A percentile compares a stretch with the other conserved stretches of the same genome.
Evolutionary conservation across 2,888 invertebrate species (phyloP).

Genomic region (Cheilosia urbana): DNA sequence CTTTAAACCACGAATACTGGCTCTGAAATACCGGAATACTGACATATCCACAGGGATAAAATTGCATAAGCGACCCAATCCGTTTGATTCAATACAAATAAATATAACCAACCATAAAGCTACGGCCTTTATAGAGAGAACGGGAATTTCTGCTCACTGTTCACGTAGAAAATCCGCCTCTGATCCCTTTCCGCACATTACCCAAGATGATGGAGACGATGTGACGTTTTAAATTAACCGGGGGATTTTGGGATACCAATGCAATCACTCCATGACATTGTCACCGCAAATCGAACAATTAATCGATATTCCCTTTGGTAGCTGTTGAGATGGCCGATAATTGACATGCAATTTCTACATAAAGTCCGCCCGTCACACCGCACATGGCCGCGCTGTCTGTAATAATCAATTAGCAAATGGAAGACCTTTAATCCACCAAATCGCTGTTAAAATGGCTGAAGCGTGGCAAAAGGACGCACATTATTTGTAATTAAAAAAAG

Average conservation of each 20-base stretch:
- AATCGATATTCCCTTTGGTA: conserved; percentile 42
- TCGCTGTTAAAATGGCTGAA: conserved; percentile 63
- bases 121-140: too few species aligned
- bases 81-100: too few species aligned
- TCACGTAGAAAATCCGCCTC: background rate
- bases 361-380: background rate
- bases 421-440: conserved; percentile 65
- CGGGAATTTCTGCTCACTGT: too few species aligned
- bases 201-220: conserved; percentile 20
- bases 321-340: conserved; percentile 29
- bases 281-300: conserved; percentile 18
- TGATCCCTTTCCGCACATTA: background rate
- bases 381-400: conserved; percentile 16
- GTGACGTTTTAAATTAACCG: conserved; percentile 47
- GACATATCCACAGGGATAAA: too few species aligned
- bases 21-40: too few species aligned
- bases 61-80: too few species aligned
- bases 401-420: conserved; percentile 73
- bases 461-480: conserved; percentile 46
- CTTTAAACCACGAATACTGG: too few species aligned
- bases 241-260: conserved; percentile 43
- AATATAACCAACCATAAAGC: too few species aligned
- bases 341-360: conserved; percentile 30
- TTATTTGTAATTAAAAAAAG: conserved; percentile 64
- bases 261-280: conserved; percentile 37